These are phyloP conservation scores for Isaurus tuberculatus DNA, from an alignment of 92 coral and sea anemone species.

Conservation along the genomic window DNA sequence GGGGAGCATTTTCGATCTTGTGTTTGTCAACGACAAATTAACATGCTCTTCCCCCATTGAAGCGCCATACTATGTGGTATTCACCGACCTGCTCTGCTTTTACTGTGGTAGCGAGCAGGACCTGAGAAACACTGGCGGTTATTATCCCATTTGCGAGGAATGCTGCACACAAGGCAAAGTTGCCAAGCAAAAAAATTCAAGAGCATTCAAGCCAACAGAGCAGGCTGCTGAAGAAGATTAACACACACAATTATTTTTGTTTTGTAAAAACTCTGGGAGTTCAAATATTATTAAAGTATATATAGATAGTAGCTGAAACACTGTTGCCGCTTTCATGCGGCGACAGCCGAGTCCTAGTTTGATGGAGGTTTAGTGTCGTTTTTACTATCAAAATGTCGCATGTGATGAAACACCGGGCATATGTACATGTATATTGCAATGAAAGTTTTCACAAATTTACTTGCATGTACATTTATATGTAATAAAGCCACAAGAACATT, in stretches of 20 bases:
- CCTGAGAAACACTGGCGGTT: neutral
- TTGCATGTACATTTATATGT: constrained; percentile 17
- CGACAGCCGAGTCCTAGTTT: too few species aligned
- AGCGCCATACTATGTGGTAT: constrained; percentile 33
- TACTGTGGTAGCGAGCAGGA: constrained; percentile 12
- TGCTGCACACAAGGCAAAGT: constrained; percentile 25
- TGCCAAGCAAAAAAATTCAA: constrained; percentile 27
- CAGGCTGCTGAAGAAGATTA: constrained; percentile 29
- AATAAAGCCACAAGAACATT: neutral
- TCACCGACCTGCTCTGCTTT: constrained; percentile 29
- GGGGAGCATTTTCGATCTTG: constrained; percentile 12
- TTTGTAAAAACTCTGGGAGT: constrained; percentile 13
- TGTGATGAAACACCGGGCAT: constrained; percentile 21
- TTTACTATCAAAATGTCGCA: constrained; percentile 20
- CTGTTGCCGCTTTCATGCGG: constrained; percentile 15
- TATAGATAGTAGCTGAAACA: constrained; percentile 20
- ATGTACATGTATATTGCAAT: constrained; percentile 20
- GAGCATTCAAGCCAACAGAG: constrained; percentile 32
- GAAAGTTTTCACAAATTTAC: constrained; percentile 4
- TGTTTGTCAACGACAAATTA: constrained; percentile 32
- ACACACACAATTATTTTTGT: neutral
- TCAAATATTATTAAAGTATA: constrained; percentile 16
- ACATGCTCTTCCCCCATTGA: constrained; percentile 14
- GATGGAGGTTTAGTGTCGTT: constrained; percentile 11
- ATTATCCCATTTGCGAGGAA: neutral